phyloP scores from a whole-genome alignment of 2,113 vertebrate species.

The Collichthys lucidus region DNA sequence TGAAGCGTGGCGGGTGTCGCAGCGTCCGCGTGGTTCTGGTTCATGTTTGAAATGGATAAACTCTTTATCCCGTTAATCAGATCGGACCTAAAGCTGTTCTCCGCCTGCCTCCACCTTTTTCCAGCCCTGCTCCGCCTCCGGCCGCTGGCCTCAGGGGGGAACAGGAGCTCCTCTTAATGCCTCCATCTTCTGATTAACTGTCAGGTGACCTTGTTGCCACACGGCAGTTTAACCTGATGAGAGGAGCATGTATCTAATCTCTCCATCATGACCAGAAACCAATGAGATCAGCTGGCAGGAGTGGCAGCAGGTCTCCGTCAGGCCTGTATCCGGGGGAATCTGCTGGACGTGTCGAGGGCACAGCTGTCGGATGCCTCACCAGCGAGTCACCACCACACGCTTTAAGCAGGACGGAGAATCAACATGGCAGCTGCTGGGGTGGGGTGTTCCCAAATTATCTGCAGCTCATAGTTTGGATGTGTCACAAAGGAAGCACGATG shows the following conservation, averaged over 20 bases:
- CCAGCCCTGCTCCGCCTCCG: conserved; percentile 30
- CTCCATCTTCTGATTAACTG: conserved; percentile 59
- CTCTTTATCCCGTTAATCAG: conserved; percentile 75
- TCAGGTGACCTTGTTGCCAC: conserved; percentile 51
- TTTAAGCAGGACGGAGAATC: conserved; percentile 69
- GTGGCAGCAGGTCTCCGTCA: conserved; percentile 39
- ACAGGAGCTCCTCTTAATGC: conserved; percentile 36
- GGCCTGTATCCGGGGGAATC: conserved; percentile 47
- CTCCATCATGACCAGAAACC: conserved; percentile 56
- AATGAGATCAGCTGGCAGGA: conserved; percentile 65
- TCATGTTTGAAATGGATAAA: conserved; percentile 49
- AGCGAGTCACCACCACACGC: conserved; percentile 74
- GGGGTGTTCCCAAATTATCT: conserved; percentile 76
- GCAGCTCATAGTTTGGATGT: conserved; percentile 79
- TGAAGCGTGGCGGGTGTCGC: conserved; percentile 2
- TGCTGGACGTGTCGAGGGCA: conserved; percentile 53
- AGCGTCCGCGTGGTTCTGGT: too few relatives aligned
- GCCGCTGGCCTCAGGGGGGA: conserved; percentile 16
- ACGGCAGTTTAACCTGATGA: conserved; percentile 56
- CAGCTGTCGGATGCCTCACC: conserved; percentile 81
- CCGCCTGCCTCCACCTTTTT: conserved; percentile 14
- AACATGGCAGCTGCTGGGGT: conserved; percentile 79
- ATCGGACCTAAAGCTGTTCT: conserved; percentile 71
- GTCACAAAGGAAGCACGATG: conserved; percentile 68
- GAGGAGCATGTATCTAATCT: conserved; percentile 62